Percentiles rank a stretch among this genome's conserved stretches.
Conservation (phyloP, 2,113 vertebrate species). For the Potamarius usumacintae region DNA sequence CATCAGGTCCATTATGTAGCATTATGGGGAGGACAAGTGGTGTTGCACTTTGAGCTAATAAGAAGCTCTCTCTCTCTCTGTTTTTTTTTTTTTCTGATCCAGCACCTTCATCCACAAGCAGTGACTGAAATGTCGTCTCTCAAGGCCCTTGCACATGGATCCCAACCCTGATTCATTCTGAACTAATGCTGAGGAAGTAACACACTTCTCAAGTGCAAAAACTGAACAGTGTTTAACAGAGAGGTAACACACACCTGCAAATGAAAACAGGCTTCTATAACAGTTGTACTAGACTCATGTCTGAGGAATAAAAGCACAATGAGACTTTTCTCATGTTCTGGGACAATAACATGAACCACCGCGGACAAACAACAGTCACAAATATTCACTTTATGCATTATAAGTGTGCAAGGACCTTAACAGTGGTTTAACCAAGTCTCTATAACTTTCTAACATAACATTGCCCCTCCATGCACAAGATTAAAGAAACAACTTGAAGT, state of each 20-base stretch:
- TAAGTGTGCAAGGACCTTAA: conserved; percentile 57
- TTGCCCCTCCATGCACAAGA: conserved; percentile 24
- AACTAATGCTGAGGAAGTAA: conserved; percentile 39
- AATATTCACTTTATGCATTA: conserved; percentile 19
- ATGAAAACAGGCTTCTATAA: conserved; percentile 28
- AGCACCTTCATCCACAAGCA: conserved; percentile 56
- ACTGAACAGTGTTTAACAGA: conserved; percentile 41
- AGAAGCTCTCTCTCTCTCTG: conserved; percentile 67
- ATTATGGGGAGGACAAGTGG: conserved; percentile 55
- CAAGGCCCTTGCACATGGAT: conserved; percentile 59
- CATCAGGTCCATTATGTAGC: conserved; percentile 16
- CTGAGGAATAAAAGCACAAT: conserved; percentile 52
- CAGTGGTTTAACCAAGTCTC: conserved; percentile 50
- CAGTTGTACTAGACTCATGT: conserved; percentile 53
- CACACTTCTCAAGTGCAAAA: conserved; percentile 42
- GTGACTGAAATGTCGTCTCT: conserved; percentile 53
- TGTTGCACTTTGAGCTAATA: conserved; percentile 74
- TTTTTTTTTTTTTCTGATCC: conserved; percentile 29
- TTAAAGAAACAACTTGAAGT: conserved; percentile 34
- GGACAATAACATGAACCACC: conserved; percentile 22
- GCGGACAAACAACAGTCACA: conserved; percentile 27
- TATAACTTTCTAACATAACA: conserved; percentile 41
- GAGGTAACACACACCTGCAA: conserved; percentile 46
- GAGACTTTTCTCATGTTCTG: conserved; percentile 21
- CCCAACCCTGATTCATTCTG: conserved; percentile 32